phyloP scores from a whole-genome alignment of 1,140 invertebrate genomes.

The Cotesia glomerata region DNA sequence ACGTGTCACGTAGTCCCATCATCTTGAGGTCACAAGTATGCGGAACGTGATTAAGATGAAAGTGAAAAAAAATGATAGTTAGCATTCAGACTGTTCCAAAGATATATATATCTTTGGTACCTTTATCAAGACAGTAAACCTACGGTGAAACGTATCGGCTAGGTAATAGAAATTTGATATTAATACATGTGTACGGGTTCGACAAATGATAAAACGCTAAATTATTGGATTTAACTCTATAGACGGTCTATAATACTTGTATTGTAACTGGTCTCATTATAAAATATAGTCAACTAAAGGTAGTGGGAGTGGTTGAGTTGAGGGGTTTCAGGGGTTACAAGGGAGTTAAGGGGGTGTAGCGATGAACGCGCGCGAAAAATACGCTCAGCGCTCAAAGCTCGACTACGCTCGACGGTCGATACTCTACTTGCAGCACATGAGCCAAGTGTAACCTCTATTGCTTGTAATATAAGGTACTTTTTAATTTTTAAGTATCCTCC shows the following conservation, averaged over 20 bases:
- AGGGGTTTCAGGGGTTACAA: neutral
- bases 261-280: too few relatives aligned
- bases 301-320: neutral
- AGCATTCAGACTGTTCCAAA: neutral
- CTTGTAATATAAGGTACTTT: neutral
- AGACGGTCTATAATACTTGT: too few relatives aligned
- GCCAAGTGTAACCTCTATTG: slow-evolving; percentile 14
- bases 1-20: too few relatives aligned
- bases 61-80: neutral
- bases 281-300: too few relatives aligned
- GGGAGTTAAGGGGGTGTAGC: slow-evolving; percentile 22
- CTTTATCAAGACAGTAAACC: too few relatives aligned
- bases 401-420: slow-evolving; percentile 44
- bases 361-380: slow-evolving; percentile 22
- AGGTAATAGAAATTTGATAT: neutral
- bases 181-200: slow-evolving; percentile 24
- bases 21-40: neutral
- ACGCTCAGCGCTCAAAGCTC: slow-evolving; percentile 27
- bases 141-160: too few relatives aligned
- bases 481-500: slow-evolving; percentile 19
- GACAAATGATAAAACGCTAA: slow-evolving; percentile 33
- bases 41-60: neutral
- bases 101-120: neutral
- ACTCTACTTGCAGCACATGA: slow-evolving; percentile 34
- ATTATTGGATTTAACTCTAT: neutral